These are phyloP conservation scores for Trichechus manatus DNA, from an alignment of 2,113 vertebrate species.

Conservation along the genomic window DNA sequence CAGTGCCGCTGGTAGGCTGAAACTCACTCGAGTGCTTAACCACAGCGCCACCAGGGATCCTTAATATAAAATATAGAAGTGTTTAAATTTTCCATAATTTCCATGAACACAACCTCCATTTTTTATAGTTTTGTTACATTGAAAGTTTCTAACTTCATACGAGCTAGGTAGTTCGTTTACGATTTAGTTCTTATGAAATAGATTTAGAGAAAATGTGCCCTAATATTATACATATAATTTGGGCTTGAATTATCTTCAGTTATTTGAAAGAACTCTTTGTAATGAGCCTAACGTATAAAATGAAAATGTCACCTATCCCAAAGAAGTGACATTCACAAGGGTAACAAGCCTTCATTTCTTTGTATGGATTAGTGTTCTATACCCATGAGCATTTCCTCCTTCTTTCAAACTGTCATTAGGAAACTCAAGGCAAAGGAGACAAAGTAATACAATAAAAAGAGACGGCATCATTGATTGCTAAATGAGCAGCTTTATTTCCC, in stretches of 20 bases:
- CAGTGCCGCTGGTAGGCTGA: too few relatives aligned
- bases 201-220: not conserved
- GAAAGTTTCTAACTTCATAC: conserved; percentile 50
- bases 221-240: not conserved
- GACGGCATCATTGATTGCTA: conserved; percentile 16
- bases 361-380: conserved; percentile 27
- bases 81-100: not conserved
- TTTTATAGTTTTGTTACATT: conserved; percentile 21
- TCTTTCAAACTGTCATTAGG: conserved; percentile 30
- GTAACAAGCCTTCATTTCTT: not conserved
- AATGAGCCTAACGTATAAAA: conserved; percentile 61
- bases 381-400: not conserved
- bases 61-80: not conserved
- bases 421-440: conserved; percentile 55
- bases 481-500: not conserved
- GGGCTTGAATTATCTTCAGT: conserved; percentile 45
- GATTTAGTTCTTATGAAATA: conserved; percentile 54
- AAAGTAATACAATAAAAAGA: conserved; percentile 20
- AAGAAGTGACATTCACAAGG: conserved; percentile 16
- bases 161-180: not conserved
- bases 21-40: too few relatives aligned
- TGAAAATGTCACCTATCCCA: conserved; percentile 43
- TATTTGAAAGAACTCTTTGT: conserved; percentile 67
- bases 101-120: not conserved
- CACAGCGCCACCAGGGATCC: too few relatives aligned